Evolutionary conservation across 2,113 vertebrate species (phyloP).

Genomic region (Hydrolagus affinis): DNA sequence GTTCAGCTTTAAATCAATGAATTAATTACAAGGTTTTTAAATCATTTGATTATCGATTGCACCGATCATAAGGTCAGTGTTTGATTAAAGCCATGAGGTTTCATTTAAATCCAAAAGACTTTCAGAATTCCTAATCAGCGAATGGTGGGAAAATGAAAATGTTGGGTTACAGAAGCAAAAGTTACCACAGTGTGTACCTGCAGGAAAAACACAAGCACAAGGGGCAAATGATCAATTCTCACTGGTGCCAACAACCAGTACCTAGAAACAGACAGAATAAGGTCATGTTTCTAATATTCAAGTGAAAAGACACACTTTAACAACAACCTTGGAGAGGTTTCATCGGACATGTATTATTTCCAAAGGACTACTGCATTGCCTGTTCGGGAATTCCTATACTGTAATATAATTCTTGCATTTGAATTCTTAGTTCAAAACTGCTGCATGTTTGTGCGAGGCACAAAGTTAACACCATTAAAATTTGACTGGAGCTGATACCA

Average conservation of each 20-base stretch:
- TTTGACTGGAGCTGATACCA: too few relatives aligned
- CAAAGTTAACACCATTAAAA: too few relatives aligned
- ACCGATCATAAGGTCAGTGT: neutral
- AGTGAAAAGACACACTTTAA: neutral
- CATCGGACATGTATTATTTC: neutral
- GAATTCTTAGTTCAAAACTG: too few relatives aligned
- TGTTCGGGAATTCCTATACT: neutral
- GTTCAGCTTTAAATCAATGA: neutral
- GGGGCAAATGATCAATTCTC: constrained; percentile 5
- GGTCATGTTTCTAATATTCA: neutral
- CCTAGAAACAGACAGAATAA: constrained; percentile 22
- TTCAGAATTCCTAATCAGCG: neutral
- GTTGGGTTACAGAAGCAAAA: neutral
- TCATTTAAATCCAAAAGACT: neutral
- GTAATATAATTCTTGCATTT: too few relatives aligned
- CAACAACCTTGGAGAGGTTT: neutral
- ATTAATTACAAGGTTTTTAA: neutral
- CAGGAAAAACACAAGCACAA: neutral
- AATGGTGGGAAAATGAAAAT: neutral
- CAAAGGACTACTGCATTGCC: neutral
- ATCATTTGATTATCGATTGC: neutral
- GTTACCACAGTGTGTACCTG: constrained; percentile 12
- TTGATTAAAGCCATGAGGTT: neutral
- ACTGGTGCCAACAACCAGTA: constrained; percentile 20
- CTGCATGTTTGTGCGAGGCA: neutral